Percentiles rank a stretch among this genome's conserved stretches.
Conservation (phyloP, 2,113 vertebrate species). For the Eulacestoma nigropectus region DNA sequence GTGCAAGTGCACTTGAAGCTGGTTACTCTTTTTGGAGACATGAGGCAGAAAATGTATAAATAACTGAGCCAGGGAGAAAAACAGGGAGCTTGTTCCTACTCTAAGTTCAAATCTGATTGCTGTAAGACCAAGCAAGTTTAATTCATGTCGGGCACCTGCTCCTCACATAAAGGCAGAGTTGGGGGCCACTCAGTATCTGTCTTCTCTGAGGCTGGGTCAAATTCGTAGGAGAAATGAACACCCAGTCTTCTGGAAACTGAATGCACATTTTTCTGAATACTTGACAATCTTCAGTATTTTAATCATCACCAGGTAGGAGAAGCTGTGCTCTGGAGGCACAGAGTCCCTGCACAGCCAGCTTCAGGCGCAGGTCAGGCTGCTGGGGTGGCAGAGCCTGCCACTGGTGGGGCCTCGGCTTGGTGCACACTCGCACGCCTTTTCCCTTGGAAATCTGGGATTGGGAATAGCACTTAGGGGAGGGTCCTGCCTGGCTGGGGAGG, state of each 20-base stretch:
- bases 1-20: conserved; percentile 24
- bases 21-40: conserved; percentile 28
- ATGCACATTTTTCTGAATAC: background rate
- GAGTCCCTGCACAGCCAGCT: background rate
- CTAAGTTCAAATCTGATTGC: background rate
- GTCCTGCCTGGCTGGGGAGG: background rate
- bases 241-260: background rate
- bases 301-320: background rate
- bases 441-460: background rate
- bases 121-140: background rate
- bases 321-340: fast-evolving
- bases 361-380: fast-evolving
- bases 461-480: background rate
- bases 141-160: background rate
- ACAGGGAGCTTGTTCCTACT: background rate
- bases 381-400: background rate
- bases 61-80: background rate
- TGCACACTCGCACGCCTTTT: background rate
- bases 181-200: background rate
- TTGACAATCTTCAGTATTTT: background rate
- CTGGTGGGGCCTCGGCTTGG: fast-evolving
- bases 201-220: background rate
- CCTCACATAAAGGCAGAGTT: fast-evolving
- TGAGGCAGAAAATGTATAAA: background rate
- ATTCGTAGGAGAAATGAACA: background rate